A percentile compares a stretch with the other conserved stretches of the same genome.
Evolutionary conservation across 2,888 invertebrate species (phyloP).

Genomic region (Pammene aurita): DNA sequence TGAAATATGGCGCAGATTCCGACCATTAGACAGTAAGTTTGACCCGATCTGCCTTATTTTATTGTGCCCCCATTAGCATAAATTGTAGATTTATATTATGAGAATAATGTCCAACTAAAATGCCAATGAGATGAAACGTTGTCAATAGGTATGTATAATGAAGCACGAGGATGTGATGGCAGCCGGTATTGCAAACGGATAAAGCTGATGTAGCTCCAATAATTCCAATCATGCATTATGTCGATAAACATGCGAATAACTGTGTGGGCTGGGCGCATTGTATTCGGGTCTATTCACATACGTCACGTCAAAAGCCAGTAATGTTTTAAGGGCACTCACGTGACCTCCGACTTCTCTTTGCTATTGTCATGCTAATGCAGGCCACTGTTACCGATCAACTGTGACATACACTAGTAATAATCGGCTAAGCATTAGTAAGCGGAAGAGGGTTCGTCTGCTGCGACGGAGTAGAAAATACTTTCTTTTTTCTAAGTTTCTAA

Average conservation of each 20-base stretch:
- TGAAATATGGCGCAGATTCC: conserved; percentile 42
- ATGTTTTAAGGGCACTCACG: conserved; percentile 68
- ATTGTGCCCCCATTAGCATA: conserved; percentile 56
- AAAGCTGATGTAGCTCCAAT: conserved; percentile 16
- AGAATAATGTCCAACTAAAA: conserved; percentile 52
- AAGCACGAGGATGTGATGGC: conserved; percentile 9
- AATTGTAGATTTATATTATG: conserved; percentile 53
- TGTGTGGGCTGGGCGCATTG: conserved; percentile 74
- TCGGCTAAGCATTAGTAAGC: conserved; percentile 6
- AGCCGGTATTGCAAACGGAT: conserved; percentile 29
- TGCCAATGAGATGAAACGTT: conserved; percentile 59
- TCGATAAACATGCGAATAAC: conserved; percentile 65
- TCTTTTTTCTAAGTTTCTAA: neutral
- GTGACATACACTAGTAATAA: conserved; percentile 23
- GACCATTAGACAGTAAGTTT: conserved; percentile 26
- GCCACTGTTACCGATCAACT: conserved; percentile 54
- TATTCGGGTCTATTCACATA: conserved; percentile 58
- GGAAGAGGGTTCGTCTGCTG: neutral
- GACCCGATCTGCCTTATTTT: conserved; percentile 42
- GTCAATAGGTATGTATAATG: conserved; percentile 11
- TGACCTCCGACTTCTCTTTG: conserved; percentile 71
- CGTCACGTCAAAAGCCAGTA: conserved; percentile 56
- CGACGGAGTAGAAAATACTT: neutral
- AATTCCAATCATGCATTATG: conserved; percentile 64
- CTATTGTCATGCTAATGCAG: conserved; percentile 74